phyloP scores from a whole-genome alignment of 2,113 vertebrate species.

The Corynorhinus townsendii region DNA sequence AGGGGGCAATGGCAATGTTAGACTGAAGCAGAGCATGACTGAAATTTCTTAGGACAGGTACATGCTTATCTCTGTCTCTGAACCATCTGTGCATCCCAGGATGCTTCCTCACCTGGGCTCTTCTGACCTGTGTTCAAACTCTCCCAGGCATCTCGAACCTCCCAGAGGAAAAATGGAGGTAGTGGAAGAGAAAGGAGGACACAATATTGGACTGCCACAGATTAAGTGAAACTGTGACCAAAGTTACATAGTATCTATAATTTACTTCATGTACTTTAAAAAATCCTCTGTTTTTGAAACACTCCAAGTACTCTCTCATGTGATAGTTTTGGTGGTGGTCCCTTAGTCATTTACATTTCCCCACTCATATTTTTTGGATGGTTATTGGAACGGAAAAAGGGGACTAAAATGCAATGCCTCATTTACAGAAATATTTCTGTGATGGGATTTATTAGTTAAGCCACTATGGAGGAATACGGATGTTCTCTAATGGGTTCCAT shows the following conservation, averaged over 20 bases:
- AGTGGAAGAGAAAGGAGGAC: neutral
- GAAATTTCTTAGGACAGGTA: neutral
- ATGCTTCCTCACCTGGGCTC: neutral
- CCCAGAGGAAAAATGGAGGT: neutral
- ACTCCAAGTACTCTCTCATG: neutral
- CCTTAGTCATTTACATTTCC: neutral
- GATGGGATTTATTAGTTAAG: slow-evolving; percentile 15
- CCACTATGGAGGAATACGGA: neutral
- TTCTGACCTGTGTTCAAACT: neutral
- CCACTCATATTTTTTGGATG: neutral
- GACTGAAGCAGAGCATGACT: neutral
- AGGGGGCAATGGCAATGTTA: neutral
- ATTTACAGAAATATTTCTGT: neutral
- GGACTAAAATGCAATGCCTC: neutral
- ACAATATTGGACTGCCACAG: neutral
- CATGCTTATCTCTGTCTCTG: neutral
- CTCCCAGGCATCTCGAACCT: neutral
- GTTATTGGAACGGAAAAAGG: neutral
- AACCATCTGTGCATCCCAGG: neutral
- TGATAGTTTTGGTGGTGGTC: neutral
- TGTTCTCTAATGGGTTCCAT: neutral
- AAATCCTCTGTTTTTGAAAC: neutral
- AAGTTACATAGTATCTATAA: neutral
- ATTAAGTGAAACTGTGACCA: neutral
- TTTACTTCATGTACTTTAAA: neutral